A percentile compares a stretch with the other conserved stretches of the same genome.
Conservation (phyloP, 2,888 invertebrate genomes). For the Napeogenes sylphis region DNA sequence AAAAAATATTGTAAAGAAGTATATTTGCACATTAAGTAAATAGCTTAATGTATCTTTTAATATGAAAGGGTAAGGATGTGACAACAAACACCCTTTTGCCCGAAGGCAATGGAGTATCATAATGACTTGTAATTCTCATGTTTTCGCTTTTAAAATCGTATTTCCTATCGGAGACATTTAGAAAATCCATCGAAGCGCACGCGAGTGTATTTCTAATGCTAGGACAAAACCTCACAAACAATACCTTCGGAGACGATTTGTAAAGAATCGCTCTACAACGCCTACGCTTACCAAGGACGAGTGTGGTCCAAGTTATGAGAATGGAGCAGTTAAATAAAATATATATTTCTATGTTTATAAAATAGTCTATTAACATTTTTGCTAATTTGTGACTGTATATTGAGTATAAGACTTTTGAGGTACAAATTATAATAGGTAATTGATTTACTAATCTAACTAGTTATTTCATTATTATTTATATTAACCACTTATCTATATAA, state of each 20-base stretch:
- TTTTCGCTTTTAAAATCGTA: slow-evolving; percentile 76
- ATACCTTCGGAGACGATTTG: slow-evolving; percentile 64
- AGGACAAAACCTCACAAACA: slow-evolving; percentile 64
- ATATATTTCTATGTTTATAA: no score
- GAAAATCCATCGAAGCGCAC: slow-evolving; percentile 58
- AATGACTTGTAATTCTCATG: slow-evolving; percentile 75
- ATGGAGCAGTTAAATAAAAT: not conserved
- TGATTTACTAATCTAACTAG: no score
- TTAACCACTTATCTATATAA: no score
- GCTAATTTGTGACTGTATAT: no score
- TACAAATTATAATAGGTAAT: no score
- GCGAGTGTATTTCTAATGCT: slow-evolving; percentile 58
- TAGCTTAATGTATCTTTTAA: slow-evolving; percentile 33
- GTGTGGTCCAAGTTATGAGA: slow-evolving; percentile 40
- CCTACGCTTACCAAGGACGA: slow-evolving; percentile 49
- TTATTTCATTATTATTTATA: no score
- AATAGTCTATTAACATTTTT: no score
- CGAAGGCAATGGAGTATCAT: slow-evolving; percentile 66
- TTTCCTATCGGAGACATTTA: slow-evolving; percentile 72
- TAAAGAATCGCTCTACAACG: slow-evolving; percentile 65
- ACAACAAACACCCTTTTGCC: slow-evolving; percentile 72
- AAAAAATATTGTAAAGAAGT: slow-evolving; percentile 23
- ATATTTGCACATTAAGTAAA: slow-evolving; percentile 33
- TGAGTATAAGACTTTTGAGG: no score
- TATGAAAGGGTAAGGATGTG: slow-evolving; percentile 60